A percentile compares a stretch with the other conserved stretches of the same genome.
phyloP scores from a whole-genome alignment of 2,797 vertebrate species.

The Sphaeramia orbicularis region DNA sequence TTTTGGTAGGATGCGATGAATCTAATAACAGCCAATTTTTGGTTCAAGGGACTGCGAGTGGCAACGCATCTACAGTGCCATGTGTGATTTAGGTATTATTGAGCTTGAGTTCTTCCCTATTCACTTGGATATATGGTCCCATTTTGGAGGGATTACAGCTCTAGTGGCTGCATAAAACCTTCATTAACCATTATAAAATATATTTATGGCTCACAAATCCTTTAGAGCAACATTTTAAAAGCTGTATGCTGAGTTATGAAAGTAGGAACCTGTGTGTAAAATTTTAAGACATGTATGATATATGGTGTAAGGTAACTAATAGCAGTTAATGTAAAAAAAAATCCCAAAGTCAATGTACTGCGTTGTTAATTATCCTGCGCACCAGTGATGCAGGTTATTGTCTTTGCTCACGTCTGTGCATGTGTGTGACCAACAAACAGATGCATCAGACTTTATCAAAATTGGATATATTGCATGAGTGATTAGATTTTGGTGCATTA shows the following conservation, averaged over 20 bases:
- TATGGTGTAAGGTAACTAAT: not conserved
- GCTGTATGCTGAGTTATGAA: slow-evolving; percentile 24
- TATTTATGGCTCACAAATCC: slow-evolving; percentile 50
- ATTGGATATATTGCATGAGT: no score
- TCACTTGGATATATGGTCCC: slow-evolving; percentile 47
- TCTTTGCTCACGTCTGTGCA: no score
- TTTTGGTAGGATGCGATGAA: slow-evolving; percentile 54
- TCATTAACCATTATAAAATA: slow-evolving; percentile 60
- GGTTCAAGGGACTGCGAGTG: slow-evolving; percentile 32
- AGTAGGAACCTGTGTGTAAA: not conserved
- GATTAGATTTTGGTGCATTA: no score
- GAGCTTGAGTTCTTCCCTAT: slow-evolving; percentile 27
- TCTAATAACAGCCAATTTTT: slow-evolving; percentile 59
- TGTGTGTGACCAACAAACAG: no score
- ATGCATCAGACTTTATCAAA: no score
- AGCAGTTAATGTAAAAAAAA: no score
- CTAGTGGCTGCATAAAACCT: slow-evolving; percentile 47
- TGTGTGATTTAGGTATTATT: slow-evolving; percentile 52
- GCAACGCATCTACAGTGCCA: slow-evolving; percentile 34
- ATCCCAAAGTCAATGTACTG: no score
- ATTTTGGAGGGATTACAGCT: slow-evolving; percentile 58
- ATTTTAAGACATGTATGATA: slow-evolving; percentile 16
- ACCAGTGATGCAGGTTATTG: no score
- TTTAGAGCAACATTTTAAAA: slow-evolving; percentile 50
- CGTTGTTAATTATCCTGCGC: no score